Evolutionary conservation across 2,113 vertebrate genomes (phyloP), one percentile per base, ranked within the genome.

Genomic region (Apistogramma diplotaenia): DNA sequence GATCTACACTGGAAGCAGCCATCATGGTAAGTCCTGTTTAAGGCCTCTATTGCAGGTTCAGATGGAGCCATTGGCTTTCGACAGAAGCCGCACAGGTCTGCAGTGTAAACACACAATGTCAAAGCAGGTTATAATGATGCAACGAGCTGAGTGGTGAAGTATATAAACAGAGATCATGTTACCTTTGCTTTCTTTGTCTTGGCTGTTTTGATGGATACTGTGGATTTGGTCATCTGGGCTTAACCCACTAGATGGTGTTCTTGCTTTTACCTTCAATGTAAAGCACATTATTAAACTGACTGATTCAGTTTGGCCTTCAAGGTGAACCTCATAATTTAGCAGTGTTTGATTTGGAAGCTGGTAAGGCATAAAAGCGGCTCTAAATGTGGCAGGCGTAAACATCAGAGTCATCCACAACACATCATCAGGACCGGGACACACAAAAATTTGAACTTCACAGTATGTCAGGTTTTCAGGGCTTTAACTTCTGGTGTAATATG

Each of bases 41-140:
- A 95, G 5, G 98, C 97, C 72, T 97, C 96, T 11, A 99, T 95
- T 0, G 94, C 94, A 0, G 93, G 93, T 49, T 96, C 94, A 51
- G 1, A 86, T 0, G 95, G 88, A n/a, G 89, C 88, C 85, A 99
- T 87, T 0, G 85, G 89, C 91, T 98, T 99, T 87, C 97, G 96
- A 90, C 98, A 99, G 91, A 98, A 99, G 76, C 97, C 98, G 2
- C 98, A 99, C 90, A 98, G 85, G 10, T 97, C 98, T 99, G 81
- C 1, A 12, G 85, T 67, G 53, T 25, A 74, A 19, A 87, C 56
- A 94, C 71, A 85, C 60, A 76, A 60, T 40, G 58, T 82, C 72
- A 81, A 54, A 58, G 57, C 4, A 59, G 55, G 33, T 58, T 81
- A 37, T 29, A 29, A 72, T 59, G 33, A 76, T 29, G 5, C 12